Conservation (phyloP, 2,113 vertebrate genomes). For the Thermophis baileyi region DNA sequence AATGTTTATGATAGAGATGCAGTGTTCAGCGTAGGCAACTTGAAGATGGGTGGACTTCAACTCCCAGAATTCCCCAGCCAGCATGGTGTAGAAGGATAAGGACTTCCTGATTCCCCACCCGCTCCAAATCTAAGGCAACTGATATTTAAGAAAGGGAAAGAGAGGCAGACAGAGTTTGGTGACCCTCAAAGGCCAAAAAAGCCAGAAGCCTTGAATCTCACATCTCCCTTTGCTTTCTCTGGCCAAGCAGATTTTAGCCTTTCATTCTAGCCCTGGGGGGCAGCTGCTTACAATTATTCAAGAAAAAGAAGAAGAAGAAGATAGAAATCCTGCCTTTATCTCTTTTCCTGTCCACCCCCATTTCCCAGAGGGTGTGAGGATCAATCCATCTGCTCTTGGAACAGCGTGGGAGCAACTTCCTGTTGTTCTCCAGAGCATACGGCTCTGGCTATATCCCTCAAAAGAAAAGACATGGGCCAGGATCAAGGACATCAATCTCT, state of each 20-base stretch:
- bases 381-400: neutral
- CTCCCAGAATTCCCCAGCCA: neutral
- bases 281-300: neutral
- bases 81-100: neutral
- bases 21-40: neutral
- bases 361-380: neutral
- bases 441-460: neutral
- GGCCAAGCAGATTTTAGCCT: neutral
- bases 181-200: no score
- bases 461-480: neutral
- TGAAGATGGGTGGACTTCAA: neutral
- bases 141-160: neutral
- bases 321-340: neutral
- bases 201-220: neutral
- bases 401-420: neutral
- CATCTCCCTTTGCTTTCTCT: no score
- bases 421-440: neutral
- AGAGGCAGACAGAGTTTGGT: neutral
- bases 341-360: neutral
- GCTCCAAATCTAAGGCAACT: neutral
- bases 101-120: neutral
- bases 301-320: no score
- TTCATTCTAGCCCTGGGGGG: neutral
- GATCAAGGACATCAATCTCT: neutral
- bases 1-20: neutral